A percentile compares a stretch with the other conserved stretches of the same genome.
Evolutionary conservation across 2,113 vertebrate genomes (phyloP).

Genomic region (Crotalus tigris): DNA sequence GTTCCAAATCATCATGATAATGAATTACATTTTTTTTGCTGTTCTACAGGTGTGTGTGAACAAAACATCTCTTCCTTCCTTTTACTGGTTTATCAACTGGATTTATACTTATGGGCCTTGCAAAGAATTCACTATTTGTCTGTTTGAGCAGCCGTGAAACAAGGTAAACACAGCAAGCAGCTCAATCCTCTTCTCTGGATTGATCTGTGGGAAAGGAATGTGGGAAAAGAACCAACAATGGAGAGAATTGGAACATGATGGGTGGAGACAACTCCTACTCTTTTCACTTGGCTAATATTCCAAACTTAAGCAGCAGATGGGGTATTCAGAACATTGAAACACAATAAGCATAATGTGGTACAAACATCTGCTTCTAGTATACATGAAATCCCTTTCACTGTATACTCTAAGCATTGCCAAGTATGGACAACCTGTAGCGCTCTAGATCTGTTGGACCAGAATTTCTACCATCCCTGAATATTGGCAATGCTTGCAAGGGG

Average conservation of each 20-base stretch:
- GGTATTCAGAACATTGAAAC: not conserved
- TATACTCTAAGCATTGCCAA: not conserved
- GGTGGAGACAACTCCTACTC: not conserved
- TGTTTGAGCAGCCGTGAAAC: slow-evolving; percentile 2
- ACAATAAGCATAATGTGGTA: not conserved
- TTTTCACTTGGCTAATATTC: not conserved
- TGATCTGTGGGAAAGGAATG: slow-evolving; percentile 5
- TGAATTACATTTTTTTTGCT: not conserved
- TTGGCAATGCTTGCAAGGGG: not conserved
- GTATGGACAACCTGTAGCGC: not conserved
- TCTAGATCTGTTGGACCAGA: not conserved
- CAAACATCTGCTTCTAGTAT: not conserved
- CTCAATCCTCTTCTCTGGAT: slow-evolving; percentile 1
- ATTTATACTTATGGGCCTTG: slow-evolving; percentile 4
- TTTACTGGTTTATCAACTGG: not conserved
- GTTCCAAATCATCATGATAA: not conserved
- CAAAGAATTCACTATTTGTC: not conserved
- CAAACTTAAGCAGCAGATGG: rapidly evolving
- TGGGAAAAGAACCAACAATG: not conserved
- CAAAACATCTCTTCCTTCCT: slow-evolving; percentile 3
- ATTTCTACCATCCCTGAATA: not conserved
- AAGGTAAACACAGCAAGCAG: not conserved
- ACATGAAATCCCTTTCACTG: not conserved
- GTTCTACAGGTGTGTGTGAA: not conserved
- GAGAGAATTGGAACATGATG: not conserved